Base-by-base conservation (phyloP, 2,113 vertebrate species). In the Oncorhynchus keta region DNA sequence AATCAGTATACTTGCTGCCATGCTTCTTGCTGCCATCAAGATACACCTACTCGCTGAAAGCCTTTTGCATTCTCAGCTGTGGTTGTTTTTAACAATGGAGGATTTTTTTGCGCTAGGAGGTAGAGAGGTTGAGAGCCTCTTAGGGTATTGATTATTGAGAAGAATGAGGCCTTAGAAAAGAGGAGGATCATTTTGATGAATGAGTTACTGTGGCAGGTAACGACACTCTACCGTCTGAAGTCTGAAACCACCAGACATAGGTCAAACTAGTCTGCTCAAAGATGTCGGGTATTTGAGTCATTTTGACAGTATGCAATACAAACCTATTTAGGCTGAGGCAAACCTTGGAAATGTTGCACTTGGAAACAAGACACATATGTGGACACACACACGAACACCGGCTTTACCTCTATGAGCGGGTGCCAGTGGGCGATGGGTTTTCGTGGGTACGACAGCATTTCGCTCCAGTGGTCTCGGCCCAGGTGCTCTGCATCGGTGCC, bases 381-480 rank as follows among this genome's bases (percentile, higher is more conserved):
- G 18, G 7, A 3, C 24, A 59, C 35, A 45, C 61, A 64, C 76
- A 61, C 39, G 68, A 2, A 68, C 12, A 3, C 57, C 70, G 30
- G 75, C 22, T 83, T 95, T 94, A 99, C 98, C 98, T 99, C 98
- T 35, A 95, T 92, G 2, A 99, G 95, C 73, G 95, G 95, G 89
- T 99, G 97, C 98, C 97, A 99, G 88, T 98, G 98, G 82, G 98
- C 97, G 39, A 45, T 45, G 39, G 39, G 39, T 45, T 45, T 45
- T 11, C 39, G 8, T 0, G 39, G 39, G 9, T 45, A 45, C 9
- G 39, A 97, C 18, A 99, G 87, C 98, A 99, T 99, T 90, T 99
- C 98, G 12, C 94, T 98, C 98, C 98, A 99, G 91, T 99, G 98
- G 88, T 96, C 95, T 2, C 97, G 95, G 69, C 98, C 98, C 55